Evolutionary conservation across 2,888 invertebrate genomes (phyloP).

Genomic region (Nomada hirtipes): DNA sequence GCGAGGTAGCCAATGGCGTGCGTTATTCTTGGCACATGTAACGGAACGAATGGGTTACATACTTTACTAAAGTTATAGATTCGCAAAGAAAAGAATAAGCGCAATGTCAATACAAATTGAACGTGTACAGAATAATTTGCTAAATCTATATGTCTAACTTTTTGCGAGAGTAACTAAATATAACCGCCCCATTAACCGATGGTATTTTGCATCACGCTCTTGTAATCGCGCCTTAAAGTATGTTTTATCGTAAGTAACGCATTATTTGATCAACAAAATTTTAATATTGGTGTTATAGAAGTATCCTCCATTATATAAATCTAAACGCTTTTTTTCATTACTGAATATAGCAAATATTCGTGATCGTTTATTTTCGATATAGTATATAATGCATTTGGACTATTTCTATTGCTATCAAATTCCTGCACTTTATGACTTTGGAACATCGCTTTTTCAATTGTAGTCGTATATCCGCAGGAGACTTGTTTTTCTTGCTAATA

Average conservation of each 20-base stretch:
- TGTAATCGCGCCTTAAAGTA: background rate
- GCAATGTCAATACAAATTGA: background rate
- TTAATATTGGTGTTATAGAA: too few species aligned
- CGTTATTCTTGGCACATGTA: background rate
- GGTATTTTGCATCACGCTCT: background rate
- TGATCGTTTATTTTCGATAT: background rate
- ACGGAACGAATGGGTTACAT: background rate
- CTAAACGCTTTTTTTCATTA: too few species aligned
- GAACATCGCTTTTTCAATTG: background rate
- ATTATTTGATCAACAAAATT: too few species aligned
- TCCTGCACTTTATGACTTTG: background rate
- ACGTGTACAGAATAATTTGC: background rate
- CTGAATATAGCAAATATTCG: too few species aligned
- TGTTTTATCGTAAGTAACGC: background rate
- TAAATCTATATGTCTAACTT: background rate
- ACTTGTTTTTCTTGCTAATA: conserved; percentile 6
- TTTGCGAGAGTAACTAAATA: background rate
- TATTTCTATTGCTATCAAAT: background rate
- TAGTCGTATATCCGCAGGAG: background rate
- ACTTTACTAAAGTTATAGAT: background rate
- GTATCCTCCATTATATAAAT: too few species aligned
- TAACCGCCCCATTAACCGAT: background rate
- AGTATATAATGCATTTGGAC: background rate
- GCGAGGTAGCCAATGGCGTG: conserved; percentile 31
- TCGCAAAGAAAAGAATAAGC: background rate